Evolutionary conservation across 2,888 invertebrate species (phyloP).

Genomic region (Tipula confusa): DNA sequence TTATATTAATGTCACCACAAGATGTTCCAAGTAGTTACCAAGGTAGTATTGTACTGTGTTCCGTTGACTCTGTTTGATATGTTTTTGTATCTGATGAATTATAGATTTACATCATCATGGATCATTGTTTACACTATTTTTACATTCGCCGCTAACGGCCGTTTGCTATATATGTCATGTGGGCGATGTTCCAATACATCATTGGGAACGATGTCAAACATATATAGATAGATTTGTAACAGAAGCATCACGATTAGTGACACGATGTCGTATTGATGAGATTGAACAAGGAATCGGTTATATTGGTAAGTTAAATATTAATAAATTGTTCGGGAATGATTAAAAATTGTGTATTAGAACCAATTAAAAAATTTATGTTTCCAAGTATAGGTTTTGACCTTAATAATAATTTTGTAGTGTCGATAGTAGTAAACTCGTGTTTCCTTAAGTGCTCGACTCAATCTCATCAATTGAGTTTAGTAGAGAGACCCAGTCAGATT

Average conservation of each 20-base stretch:
- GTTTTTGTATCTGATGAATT: slow-evolving; percentile 38
- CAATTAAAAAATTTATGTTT: too few species aligned
- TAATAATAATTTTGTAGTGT: too few species aligned
- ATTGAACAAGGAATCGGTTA: slow-evolving; percentile 51
- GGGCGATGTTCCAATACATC: slow-evolving; percentile 73
- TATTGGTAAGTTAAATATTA: slow-evolving; percentile 43
- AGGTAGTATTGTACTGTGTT: slow-evolving; percentile 52
- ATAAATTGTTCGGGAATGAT: too few species aligned
- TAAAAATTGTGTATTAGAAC: too few species aligned
- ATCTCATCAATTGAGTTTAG: too few species aligned
- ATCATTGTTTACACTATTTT: slow-evolving; percentile 89
- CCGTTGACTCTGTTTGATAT: slow-evolving; percentile 35
- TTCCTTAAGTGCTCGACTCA: too few species aligned
- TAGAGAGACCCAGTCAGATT: too few species aligned
- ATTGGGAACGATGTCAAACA: slow-evolving; percentile 87
- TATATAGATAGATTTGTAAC: slow-evolving; percentile 84
- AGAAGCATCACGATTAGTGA: slow-evolving; percentile 79
- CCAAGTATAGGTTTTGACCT: too few species aligned
- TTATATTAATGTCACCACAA: slow-evolving; percentile 90
- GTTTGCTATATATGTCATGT: slow-evolving; percentile 90
- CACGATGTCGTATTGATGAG: slow-evolving; percentile 75
- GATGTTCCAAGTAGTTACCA: slow-evolving; percentile 80
- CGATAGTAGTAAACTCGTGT: too few species aligned
- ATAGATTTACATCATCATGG: slow-evolving; percentile 80
- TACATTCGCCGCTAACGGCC: slow-evolving; percentile 89